Base-by-base conservation (phyloP, 2,113 vertebrate species). In the Neotoma lepida region DNA sequence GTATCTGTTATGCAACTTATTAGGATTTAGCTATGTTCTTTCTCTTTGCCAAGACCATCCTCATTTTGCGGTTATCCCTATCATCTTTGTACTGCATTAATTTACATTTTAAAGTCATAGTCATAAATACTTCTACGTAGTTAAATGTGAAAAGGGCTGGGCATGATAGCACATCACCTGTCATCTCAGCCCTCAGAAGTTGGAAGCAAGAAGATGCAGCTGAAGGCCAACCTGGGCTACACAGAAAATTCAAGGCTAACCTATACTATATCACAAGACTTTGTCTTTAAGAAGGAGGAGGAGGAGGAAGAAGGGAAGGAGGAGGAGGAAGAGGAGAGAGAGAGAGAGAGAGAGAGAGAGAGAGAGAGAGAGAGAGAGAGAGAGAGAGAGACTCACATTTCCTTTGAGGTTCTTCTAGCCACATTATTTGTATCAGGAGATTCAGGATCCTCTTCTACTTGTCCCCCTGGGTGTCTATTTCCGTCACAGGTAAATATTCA, bases 381-480 rank as follows among this genome's bases (percentile, higher is more conserved):
- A 46, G 22, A 49, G 26, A n/a, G 20, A 84, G 41, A 64, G 2
- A 97, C 96, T 96, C 66, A 96, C 95, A 6, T 88, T 88, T 94
- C 44, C 61, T 85, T 46, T 84, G 89, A 46, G 18, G 1, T 76
- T 91, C 92, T 90, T 94, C 86, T 70, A 61, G 54, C 1, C 10
- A 15, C 96, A 97, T 95, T 44, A 33, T 88, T 24, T 64, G 64
- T 89, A 18, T 49, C 51, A 49, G 4, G 24, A 88, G 35, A 39
- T 77, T 3, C 15, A 41, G 22, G 61, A 63, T 10, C 1, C 4
- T 95, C 9, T 73, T 66, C 63, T 66, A 66, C 33, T 49, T 88
- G 77, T 84, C 20, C 6, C 6, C 2, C 44, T 66, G 28, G 1
- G 24, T 88, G 10, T 92, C 35, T 93, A 64, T 76, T 88, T 86